Evolutionary conservation across 2,888 invertebrate species (phyloP), one percentile per base, ranked within the genome.

Genomic region (Phrixothrix hirtus): DNA sequence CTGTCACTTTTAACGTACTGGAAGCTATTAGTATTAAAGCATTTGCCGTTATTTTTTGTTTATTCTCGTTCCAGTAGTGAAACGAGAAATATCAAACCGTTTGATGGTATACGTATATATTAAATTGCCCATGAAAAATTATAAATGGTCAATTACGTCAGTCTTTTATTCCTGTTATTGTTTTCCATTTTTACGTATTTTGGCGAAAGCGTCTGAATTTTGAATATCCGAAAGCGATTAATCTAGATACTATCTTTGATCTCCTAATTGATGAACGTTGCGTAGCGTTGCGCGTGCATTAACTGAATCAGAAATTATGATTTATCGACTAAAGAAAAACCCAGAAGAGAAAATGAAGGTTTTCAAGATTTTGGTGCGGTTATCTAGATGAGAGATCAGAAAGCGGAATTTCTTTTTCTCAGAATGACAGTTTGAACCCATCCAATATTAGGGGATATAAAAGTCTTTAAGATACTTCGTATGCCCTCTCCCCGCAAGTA

Each of bases 381-480:
- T 64, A 67, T 68, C 66, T 62, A 61, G 66, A 67, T 66, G 65
- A 63, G 62, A 65, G 64, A 66, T 67, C 66, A 61, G 63, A 57
- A 61, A 57, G 50, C 50, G 53, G 63, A 59, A 64, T 67, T 63
- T 62, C 65, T 63, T 65, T 62, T 62, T 60, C 56, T 47, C 58
- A 53, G 60, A 63, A 68, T 66, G 69, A 68, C 68, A 67, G 63
- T 67, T 67, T 64, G 65, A 68, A 66, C 66, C 67, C 65, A 59
- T 66, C 66, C 65, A 64, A 68, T 68, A 68, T 68, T 67, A 66
- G 67, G 64, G 66, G 68, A 68, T 70, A 68, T 67, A 68, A 66
- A 70, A 66, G 69, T 67, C 67, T 68, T 68, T 68, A 67, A 68
- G 68, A 68, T 66, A 66, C 65, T 61, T 55, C 35, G 38, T 52